Evolutionary conservation across 2,113 vertebrate genomes (phyloP).

Genomic region (Gallinago undulata): DNA sequence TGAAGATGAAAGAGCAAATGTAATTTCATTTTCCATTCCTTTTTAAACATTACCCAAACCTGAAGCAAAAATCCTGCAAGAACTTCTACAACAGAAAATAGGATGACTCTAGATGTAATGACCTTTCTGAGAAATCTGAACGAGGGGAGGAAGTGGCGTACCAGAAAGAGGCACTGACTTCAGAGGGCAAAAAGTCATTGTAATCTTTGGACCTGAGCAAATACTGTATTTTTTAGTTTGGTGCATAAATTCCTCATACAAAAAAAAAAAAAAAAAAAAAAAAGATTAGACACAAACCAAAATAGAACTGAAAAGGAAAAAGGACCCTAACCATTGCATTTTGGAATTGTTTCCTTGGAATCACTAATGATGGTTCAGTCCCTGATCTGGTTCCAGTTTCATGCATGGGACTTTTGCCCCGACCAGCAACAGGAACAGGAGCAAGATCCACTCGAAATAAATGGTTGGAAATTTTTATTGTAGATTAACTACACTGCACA

Average conservation of each 20-base stretch:
- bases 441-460: not conserved
- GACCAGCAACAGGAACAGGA: not conserved
- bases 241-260: not conserved
- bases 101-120: accelerated
- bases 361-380: accelerated
- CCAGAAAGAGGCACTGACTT: not conserved
- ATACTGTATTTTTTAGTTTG: not conserved
- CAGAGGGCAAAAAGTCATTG: not conserved
- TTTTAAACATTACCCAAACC: not conserved
- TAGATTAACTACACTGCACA: not conserved
- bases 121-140: not conserved
- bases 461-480: not conserved
- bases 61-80: not conserved
- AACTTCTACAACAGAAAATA: not conserved
- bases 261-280: not conserved
- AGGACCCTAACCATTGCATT: accelerated
- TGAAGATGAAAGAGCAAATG: not conserved
- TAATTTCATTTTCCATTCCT: not conserved
- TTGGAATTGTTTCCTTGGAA: not conserved
- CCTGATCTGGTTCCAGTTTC: not conserved
- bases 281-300: not conserved
- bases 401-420: accelerated
- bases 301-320: not conserved
- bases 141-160: not conserved
- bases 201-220: not conserved